Percentiles rank a stretch among this genome's conserved stretches.
phyloP scores from a whole-genome alignment of 1,140 invertebrate genomes.

The Drosophila pachea region DNA sequence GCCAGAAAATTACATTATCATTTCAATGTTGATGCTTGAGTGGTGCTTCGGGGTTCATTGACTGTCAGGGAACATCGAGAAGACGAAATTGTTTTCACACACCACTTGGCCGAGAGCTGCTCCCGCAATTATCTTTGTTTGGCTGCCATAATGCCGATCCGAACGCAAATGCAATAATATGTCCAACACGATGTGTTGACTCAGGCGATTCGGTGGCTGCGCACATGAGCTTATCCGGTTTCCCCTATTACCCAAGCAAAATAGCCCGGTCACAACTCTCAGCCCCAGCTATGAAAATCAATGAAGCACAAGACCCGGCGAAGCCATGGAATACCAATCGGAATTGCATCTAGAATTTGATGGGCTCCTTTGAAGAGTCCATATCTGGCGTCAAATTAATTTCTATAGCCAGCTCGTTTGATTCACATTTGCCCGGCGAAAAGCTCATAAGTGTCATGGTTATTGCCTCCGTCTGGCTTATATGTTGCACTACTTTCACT shows the following conservation, averaged over 20 bases:
- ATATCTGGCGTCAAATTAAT: constrained; percentile 20
- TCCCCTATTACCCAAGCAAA: constrained; percentile 48
- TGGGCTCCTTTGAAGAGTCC: constrained; percentile 3
- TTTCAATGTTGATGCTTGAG: not conserved
- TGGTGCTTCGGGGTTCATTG: not conserved
- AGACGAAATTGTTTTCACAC: not conserved
- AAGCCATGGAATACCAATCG: not conserved
- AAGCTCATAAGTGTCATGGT: constrained; percentile 56
- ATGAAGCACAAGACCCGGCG: constrained; percentile 20
- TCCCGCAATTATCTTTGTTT: not conserved
- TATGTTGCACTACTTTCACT: constrained; percentile 48
- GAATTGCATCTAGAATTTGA: constrained; percentile 22
- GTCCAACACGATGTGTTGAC: constrained; percentile 28
- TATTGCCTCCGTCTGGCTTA: constrained; percentile 40
- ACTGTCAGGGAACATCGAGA: not conserved
- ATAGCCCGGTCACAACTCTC: constrained; percentile 30
- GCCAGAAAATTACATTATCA: not conserved
- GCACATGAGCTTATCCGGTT: constrained; percentile 18
- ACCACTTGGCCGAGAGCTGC: not conserved
- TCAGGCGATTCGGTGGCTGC: constrained; percentile 8
- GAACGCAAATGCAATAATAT: constrained; percentile 57
- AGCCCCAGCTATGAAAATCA: constrained; percentile 41
- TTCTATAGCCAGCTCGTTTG: constrained; percentile 11
- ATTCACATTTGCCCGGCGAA: constrained; percentile 15
- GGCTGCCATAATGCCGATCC: constrained; percentile 28